Base-by-base conservation (phyloP, 2,113 vertebrate species). In the Neolamprologus variostigma region DNA sequence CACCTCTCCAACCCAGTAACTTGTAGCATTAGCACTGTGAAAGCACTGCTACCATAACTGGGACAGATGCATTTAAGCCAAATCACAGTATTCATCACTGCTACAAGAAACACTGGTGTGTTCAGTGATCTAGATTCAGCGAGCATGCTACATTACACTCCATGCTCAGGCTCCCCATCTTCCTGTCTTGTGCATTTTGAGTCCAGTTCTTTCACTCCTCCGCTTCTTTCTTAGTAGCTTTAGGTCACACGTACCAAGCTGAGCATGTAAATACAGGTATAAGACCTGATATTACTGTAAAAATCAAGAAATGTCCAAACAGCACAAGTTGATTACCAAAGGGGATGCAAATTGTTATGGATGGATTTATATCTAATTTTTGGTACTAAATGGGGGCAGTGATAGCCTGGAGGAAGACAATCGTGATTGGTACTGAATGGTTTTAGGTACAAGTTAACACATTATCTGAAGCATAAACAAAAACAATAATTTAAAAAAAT, bases 91-190 rank as follows among this genome's bases (percentile, higher is more conserved):
- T 86, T 86, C 86, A 86, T 91, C 68, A 86, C 89, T 86, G 82
- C 82, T 71, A 47, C 82, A 89, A 91, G 89, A 87, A 90, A 86
- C 91, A 92, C 81, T 93, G 79, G 91, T 93, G 93, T 95, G 95
- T 90, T 93, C 94, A 95, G 92, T 95, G 95, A 95, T 94, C 95
- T 94, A 93, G 94, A 95, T 95, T 94, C 88, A 89, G 84, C 42
- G 6, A 61, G 68, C 90, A 95, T 79, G 94, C 89, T 93, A 94
- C 94, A 94, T 94, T 96, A 91, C 88, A 89, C 92, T 86, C 86
- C 21, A 31, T 14, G 26, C 87, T 89, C 79, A 79, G 73, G 13
- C 89, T 54, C 66, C 86, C 87, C 81, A 71, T 71, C 88, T 55
- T 87, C 88, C 82, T 76, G 35, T 88, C 88, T 26, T 85, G 59